A percentile compares a stretch with the other conserved stretches of the same genome.
Evolutionary conservation across 1,140 invertebrate species (phyloP).

Genomic region (Papilio polytes): DNA sequence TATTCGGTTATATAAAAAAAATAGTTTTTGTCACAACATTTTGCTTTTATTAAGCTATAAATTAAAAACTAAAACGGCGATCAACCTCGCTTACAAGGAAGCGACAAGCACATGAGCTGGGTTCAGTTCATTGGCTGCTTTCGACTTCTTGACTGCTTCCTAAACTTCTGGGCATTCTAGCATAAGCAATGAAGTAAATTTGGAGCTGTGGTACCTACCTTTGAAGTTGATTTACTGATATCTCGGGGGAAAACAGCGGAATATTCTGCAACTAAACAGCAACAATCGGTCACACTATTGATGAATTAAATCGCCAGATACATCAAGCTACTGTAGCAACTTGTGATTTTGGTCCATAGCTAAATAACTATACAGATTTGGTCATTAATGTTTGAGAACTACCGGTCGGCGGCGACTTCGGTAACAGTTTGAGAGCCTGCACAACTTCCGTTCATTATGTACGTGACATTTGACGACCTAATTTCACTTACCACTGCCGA

Average conservation of each 20-base stretch:
- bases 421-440: not conserved
- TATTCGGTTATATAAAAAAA: too few species aligned
- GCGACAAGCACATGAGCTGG: too few species aligned
- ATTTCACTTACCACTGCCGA: not conserved
- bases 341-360: not conserved
- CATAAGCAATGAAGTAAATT: not conserved
- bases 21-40: too few species aligned
- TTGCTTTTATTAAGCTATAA: too few species aligned
- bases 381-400: not conserved
- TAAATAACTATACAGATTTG: not conserved
- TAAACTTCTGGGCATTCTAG: too few species aligned
- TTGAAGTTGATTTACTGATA: not conserved
- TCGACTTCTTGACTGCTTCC: too few species aligned
- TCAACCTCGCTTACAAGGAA: too few species aligned
- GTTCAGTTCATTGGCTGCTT: too few species aligned
- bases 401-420: not conserved
- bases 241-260: not conserved
- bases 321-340: not conserved
- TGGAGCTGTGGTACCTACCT: not conserved
- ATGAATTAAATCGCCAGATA: not conserved
- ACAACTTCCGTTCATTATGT: not conserved
- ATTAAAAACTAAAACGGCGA: too few species aligned
- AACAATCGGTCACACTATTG: not conserved
- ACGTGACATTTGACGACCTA: conserved; percentile 1
- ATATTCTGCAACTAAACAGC: not conserved